Evolutionary conservation across 2,797 vertebrate species (phyloP).

Genomic region (Enteromius viviparus): DNA sequence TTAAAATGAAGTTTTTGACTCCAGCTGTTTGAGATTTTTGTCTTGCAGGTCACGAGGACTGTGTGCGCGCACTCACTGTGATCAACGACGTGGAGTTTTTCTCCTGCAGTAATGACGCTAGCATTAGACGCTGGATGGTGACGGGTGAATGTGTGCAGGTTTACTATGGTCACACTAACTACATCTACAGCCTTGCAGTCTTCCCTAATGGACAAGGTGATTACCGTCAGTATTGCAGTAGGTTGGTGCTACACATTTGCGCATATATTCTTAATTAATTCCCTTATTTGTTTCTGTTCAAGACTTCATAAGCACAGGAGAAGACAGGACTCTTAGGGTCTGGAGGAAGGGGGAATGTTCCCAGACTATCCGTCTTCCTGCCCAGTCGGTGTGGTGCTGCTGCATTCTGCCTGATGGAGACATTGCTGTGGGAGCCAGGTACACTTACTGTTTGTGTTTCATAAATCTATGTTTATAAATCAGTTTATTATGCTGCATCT

Average conservation of each 20-base stretch:
- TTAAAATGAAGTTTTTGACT: not conserved
- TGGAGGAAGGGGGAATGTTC: slow-evolving; percentile 90
- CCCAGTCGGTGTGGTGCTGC: slow-evolving; percentile 97
- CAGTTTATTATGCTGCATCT: not conserved
- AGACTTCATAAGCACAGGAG: slow-evolving; percentile 95
- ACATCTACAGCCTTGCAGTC: slow-evolving; percentile 92
- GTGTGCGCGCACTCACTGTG: slow-evolving; percentile 92
- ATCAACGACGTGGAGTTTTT: slow-evolving; percentile 91
- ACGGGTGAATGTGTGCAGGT: slow-evolving; percentile 91
- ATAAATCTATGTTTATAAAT: no score
- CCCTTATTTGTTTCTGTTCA: not conserved
- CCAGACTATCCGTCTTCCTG: slow-evolving; percentile 92
- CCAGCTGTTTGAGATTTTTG: not conserved
- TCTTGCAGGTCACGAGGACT: slow-evolving; percentile 91
- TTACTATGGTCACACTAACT: slow-evolving; percentile 95
- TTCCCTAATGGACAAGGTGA: slow-evolving; percentile 90
- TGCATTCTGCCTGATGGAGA: slow-evolving; percentile 92
- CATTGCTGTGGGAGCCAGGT: slow-evolving; percentile 94
- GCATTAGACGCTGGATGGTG: slow-evolving; percentile 91
- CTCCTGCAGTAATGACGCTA: slow-evolving; percentile 96
- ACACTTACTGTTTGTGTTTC: slow-evolving; percentile 54
- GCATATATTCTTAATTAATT: not conserved
- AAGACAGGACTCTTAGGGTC: slow-evolving; percentile 91
- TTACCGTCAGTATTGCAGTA: slow-evolving; percentile 40
- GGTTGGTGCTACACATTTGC: not conserved